Conservation (phyloP, 2,888 invertebrate species). For the Acanthacorydalis orientalis region DNA sequence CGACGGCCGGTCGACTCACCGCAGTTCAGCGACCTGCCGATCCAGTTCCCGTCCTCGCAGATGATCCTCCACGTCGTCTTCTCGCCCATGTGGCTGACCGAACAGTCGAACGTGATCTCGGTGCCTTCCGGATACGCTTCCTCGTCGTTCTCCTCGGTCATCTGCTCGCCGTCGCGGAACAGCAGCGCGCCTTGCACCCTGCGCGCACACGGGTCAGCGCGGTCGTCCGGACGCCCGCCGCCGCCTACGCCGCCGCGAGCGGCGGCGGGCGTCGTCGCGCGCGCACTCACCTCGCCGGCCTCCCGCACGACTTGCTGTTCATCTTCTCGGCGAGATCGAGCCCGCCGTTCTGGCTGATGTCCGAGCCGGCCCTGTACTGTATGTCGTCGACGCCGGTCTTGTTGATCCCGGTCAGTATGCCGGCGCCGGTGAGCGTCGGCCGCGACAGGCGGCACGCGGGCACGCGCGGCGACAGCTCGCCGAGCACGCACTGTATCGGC, state of each 20-base stretch:
- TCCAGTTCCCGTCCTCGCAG: conserved; percentile 74
- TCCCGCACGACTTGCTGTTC: conserved; percentile 36
- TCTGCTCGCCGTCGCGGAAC: conserved; percentile 52
- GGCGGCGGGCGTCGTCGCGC: too few relatives aligned
- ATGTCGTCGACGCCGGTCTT: conserved; percentile 16
- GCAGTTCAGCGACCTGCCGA: conserved; percentile 62
- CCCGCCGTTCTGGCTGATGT: conserved; percentile 34
- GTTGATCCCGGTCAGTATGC: conserved; percentile 10
- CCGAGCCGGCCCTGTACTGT: conserved; percentile 26
- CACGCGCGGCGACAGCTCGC: conserved; percentile 39
- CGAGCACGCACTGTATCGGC: conserved; percentile 45
- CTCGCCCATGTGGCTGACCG: conserved; percentile 64
- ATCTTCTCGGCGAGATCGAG: conserved; percentile 36
- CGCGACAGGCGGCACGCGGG: conserved; percentile 35
- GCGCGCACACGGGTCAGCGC: conserved; percentile 12
- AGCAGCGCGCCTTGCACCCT: conserved; percentile 65
- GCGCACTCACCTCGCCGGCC: conserved; percentile 42
- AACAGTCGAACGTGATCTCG: conserved; percentile 70
- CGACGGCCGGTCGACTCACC: conserved; percentile 39
- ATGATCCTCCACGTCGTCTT: conserved; percentile 71
- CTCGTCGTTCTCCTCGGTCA: conserved; percentile 44
- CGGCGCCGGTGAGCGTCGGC: conserved; percentile 23
- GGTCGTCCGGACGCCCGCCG: too few relatives aligned
- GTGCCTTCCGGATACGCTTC: conserved; percentile 64
- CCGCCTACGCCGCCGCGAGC: too few relatives aligned